Percentiles rank a stretch among this genome's conserved stretches.
These are phyloP conservation scores for Odontocolon sp. DNA, from an alignment of 2,888 invertebrate species.

Conservation along the genomic window DNA sequence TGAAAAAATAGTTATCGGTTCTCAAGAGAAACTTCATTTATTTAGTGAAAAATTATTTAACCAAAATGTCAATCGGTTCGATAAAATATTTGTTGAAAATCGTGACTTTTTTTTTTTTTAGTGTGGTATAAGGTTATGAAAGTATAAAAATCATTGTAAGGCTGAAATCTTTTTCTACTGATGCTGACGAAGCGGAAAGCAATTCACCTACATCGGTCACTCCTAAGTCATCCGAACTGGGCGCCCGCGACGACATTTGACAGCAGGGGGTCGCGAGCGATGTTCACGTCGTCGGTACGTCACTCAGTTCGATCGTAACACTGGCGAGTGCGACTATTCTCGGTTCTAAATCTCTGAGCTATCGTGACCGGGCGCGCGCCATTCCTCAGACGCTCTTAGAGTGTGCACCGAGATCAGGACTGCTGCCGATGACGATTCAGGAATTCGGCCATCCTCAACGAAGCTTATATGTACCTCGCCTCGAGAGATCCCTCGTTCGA, in stretches of 20 bases:
- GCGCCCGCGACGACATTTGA: conserved; percentile 73
- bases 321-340: conserved; percentile 35
- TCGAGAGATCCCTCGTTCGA: conserved; percentile 33
- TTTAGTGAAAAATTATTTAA: no score
- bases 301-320: conserved; percentile 77
- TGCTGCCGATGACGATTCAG: conserved; percentile 63
- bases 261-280: conserved; percentile 75
- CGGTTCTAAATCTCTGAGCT: conserved; percentile 68
- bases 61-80: no score
- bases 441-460: conserved; percentile 64
- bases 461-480: conserved; percentile 30
- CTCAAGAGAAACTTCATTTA: no score
- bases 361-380: conserved; percentile 56
- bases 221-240: conserved; percentile 69
- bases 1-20: no score
- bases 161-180: not conserved
- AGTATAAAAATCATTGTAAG: no score
- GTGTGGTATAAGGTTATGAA: no score
- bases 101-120: no score
- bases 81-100: no score
- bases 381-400: conserved; percentile 18
- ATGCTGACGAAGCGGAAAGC: conserved; percentile 58
- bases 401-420: not conserved
- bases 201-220: conserved; percentile 76
- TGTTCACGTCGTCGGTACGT: conserved; percentile 78